phyloP scores from a whole-genome alignment of 2,888 invertebrate genomes.

The Ectropis crepuscularia region DNA sequence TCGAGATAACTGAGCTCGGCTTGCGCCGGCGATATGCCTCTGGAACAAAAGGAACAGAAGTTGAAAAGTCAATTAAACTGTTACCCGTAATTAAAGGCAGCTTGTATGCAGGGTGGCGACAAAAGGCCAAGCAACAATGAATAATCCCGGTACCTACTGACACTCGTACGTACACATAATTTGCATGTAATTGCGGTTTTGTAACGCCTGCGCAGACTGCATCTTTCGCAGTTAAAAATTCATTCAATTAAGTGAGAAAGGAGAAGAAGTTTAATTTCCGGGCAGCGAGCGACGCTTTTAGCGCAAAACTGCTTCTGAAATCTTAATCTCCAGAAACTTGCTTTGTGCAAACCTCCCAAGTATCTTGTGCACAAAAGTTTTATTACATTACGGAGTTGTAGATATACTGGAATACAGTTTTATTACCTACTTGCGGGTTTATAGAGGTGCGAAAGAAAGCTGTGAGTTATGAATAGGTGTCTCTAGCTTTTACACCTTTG shows the following conservation, averaged over 20 bases:
- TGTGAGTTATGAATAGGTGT: slow-evolving; percentile 17
- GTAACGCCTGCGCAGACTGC: slow-evolving; percentile 69
- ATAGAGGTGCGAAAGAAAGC: slow-evolving; percentile 21
- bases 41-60: slow-evolving; percentile 67
- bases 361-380: slow-evolving; percentile 34
- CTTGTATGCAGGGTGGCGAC: slow-evolving; percentile 57
- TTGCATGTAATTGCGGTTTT: slow-evolving; percentile 82
- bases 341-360: slow-evolving; percentile 49
- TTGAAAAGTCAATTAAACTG: slow-evolving; percentile 60
- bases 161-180: slow-evolving; percentile 72
- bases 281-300: slow-evolving; percentile 61
- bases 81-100: slow-evolving; percentile 63
- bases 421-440: slow-evolving; percentile 16
- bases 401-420: slow-evolving; percentile 19
- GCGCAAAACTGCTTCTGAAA: slow-evolving; percentile 68
- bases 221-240: slow-evolving; percentile 81
- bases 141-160: slow-evolving; percentile 67
- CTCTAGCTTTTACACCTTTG: slow-evolving; percentile 12
- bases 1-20: slow-evolving; percentile 98
- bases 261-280: slow-evolving; percentile 77
- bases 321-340: slow-evolving; percentile 66
- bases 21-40: slow-evolving; percentile 94
- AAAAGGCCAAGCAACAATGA: slow-evolving; percentile 67
- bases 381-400: slow-evolving; percentile 22
- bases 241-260: slow-evolving; percentile 78